Base-by-base conservation (phyloP, 1,140 invertebrate genomes). In the Saccostrea echinata region DNA sequence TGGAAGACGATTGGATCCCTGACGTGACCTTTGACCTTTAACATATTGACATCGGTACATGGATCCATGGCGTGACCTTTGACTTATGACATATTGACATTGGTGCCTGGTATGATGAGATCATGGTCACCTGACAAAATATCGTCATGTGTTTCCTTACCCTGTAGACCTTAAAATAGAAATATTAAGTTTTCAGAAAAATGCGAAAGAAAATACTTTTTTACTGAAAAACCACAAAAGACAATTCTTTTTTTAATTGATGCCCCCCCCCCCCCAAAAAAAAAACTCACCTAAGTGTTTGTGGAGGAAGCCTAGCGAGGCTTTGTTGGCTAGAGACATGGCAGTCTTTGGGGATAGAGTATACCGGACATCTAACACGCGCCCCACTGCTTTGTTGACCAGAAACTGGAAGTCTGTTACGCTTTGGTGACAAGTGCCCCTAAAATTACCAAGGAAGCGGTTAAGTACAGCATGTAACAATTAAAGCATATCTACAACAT, bases 361-460 rank as follows among this genome's bases (percentile, higher is more conserved):
- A 82, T 95, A 94, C 57, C 93, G 91, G 1, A 94, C 92, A n/a
- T 94, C 93, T 51, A 94, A 91, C 0, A 95, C 84, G n/a, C 90
- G 91, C 30, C 93, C 92, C 27, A 95, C 86, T 0, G 92, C 86
- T 82, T 91, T 90, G 55, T 92, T 93, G 11, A 94, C 90, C 13
- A 95, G 71, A 86, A 96, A 95, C 89, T 95, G 95, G 64, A 95
- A 95, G 91, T 96, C 95, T 21, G 93, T 93, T 84, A 95, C 92
- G 90, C 95, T 95, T 81, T 95, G 94, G 86, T 96, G 95, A 82
- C 95, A 95, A 27, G 95, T 94, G 18, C 95, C 95, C 87, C 95
- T 95, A 90, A 53, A 88, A 88, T 83, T 86, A 53, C 53, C 83
- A 88, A 85, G 1, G 16, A 80, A 13, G 13, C 21, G 11, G 4